phyloP scores from a whole-genome alignment of 2,113 vertebrate species.

The Microtus montanus region DNA sequence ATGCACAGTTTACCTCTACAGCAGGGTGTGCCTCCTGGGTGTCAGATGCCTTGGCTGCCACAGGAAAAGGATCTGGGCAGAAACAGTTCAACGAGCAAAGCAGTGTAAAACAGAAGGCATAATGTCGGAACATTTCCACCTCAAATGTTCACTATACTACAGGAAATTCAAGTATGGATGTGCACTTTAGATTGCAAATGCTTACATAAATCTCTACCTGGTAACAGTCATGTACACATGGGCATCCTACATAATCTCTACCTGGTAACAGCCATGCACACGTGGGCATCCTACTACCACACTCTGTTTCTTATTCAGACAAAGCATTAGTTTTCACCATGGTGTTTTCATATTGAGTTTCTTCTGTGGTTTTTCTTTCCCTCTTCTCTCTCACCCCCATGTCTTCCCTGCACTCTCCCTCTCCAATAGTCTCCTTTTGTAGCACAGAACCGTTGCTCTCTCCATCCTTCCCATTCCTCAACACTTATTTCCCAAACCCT shows the following conservation, averaged over 20 bases:
- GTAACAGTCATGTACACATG: neutral
- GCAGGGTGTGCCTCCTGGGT: neutral
- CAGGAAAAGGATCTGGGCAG: constrained; percentile 34
- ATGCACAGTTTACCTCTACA: constrained; percentile 11
- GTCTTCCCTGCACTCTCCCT: neutral
- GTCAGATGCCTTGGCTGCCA: constrained; percentile 1
- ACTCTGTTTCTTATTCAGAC: neutral
- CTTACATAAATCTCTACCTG: neutral
- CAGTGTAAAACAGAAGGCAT: neutral
- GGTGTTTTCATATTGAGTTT: neutral
- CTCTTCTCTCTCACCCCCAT: neutral
- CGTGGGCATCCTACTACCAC: neutral
- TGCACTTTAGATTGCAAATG: neutral
- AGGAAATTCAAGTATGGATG: constrained; percentile 1
- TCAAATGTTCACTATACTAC: constrained; percentile 4
- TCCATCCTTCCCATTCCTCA: no score
- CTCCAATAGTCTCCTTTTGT: neutral
- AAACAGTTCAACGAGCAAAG: constrained; percentile 30
- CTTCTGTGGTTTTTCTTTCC: neutral
- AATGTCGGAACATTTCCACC: neutral
- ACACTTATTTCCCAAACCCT: neutral
- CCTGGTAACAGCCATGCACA: neutral
- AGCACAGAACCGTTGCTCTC: neutral
- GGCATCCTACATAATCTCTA: neutral
- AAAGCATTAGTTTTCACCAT: neutral